phyloP scores from a whole-genome alignment of 2,113 vertebrate genomes.

The Podilymbus podiceps region DNA sequence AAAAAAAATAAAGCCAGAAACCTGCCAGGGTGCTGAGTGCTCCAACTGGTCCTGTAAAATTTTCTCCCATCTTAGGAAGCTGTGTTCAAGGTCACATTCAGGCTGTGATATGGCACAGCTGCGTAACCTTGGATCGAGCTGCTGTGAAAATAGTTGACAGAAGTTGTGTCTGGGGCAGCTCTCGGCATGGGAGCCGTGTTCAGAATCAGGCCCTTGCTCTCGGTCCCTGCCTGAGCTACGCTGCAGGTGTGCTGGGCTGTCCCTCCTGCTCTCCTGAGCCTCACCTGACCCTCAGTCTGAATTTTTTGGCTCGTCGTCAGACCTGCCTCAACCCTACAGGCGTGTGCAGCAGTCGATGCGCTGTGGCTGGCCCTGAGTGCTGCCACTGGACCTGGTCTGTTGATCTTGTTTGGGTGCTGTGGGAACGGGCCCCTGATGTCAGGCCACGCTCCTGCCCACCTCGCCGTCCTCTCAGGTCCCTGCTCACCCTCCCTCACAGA shows the following conservation, averaged over 20 bases:
- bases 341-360: fast-evolving
- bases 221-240: fast-evolving
- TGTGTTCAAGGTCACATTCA: background rate
- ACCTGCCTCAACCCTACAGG: background rate
- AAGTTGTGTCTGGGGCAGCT: background rate
- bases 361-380: background rate
- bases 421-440: fast-evolving
- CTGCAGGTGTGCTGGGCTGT: background rate
- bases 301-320: background rate
- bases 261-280: background rate
- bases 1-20: background rate
- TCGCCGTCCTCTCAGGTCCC: background rate
- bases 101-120: background rate
- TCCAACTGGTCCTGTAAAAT: fast-evolving
- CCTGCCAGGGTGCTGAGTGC: background rate
- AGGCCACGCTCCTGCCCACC: background rate
- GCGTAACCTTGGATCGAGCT: background rate
- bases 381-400: background rate
- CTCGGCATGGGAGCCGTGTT: fast-evolving
- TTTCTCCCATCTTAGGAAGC: background rate
- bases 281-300: background rate
- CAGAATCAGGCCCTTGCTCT: background rate
- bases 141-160: background rate
- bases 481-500: fast-evolving
- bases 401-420: background rate